A percentile compares a stretch with the other conserved stretches of the same genome.
phyloP scores from a whole-genome alignment of 92 coral and sea anemone genomes.

The Phenganax stokvisi region DNA sequence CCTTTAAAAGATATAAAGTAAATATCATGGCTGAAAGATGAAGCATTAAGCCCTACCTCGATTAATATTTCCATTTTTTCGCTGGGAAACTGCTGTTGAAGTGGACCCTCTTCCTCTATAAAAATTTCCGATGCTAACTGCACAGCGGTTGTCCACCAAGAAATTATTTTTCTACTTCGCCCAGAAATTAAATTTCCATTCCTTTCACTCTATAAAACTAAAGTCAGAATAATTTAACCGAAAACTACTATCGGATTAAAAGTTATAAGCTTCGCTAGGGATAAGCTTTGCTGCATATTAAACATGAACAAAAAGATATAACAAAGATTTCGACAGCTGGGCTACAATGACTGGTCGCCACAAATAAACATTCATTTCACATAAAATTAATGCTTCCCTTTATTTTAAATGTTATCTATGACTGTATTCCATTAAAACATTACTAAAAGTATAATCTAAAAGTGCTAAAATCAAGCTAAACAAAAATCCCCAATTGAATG shows the following conservation, averaged over 20 bases:
- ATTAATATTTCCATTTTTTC: slow-evolving; percentile 28
- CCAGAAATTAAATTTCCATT: background rate
- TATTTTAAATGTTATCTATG: background rate
- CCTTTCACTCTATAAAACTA: background rate
- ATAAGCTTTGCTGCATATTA: no score
- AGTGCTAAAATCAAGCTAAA: slow-evolving; percentile 6
- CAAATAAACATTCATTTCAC: background rate
- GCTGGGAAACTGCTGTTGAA: background rate
- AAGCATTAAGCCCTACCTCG: slow-evolving; percentile 6
- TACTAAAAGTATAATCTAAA: background rate
- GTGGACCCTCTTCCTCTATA: background rate
- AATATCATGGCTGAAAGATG: background rate
- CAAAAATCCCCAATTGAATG: slow-evolving; percentile 1
- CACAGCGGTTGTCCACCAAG: background rate
- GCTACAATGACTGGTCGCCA: background rate
- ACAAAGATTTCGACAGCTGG: background rate
- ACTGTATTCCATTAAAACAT: background rate
- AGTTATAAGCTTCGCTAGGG: no score
- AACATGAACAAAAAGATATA: no score
- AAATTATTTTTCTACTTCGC: background rate
- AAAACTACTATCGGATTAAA: no score
- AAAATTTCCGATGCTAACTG: background rate
- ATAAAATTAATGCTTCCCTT: background rate
- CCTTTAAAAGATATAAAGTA: background rate
- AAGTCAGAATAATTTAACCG: background rate